Base-by-base conservation (phyloP, 1,140 invertebrate genomes). In the Paramacrobiotus metropolitanus region DNA sequence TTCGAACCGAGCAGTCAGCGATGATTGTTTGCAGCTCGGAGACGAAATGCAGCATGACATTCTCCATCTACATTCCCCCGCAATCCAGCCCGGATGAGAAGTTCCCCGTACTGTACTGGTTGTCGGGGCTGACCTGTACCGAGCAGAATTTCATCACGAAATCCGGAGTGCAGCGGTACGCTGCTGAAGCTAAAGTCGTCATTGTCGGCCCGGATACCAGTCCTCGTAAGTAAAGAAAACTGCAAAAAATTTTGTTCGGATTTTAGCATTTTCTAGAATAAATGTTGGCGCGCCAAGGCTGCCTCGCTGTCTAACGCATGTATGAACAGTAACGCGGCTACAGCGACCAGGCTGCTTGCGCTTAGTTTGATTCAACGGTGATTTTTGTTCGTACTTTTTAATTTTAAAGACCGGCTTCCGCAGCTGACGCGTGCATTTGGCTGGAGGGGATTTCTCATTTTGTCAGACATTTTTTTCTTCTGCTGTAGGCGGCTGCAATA, bases 61-160 rank as follows among this genome's bases (percentile, higher is more conserved):
- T 96, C 76, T 87, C 84, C 1, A 77, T 93, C 29, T 96, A 83
- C 70, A 65, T 95, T 40, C 92, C 89, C 60, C 81, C 86, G 0
- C 78, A 84, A 68, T 78, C 79, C 60, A 76, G 76, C 20, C 55
- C 55, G 72, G 75, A 67, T 72, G 77, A 45, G 21, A 81, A 82
- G 66, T 73, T 84, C 28, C 88, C 91, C 31, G 85, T 92, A 3
- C 78, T 97, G 2, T 95, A 90, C 71, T 97, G 84, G 78, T 75
- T 97, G 0, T 95, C 92, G 59, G 92, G 77, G 75, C 75, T 99
- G 2, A 90, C 86, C 0, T 97, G 93, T 70, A 93, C 82, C 29
- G 93, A 98, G 72, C 82, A 88, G 68, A 98, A 98, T 76, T 95
- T 96, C 70, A 85, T 95, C 59, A 82, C 86, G 60, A 99, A 99